A percentile compares a stretch with the other conserved stretches of the same genome.
These are phyloP conservation scores for Brachionus paranguensis DNA, from an alignment of 1,140 invertebrate genomes.

Conservation along the genomic window DNA sequence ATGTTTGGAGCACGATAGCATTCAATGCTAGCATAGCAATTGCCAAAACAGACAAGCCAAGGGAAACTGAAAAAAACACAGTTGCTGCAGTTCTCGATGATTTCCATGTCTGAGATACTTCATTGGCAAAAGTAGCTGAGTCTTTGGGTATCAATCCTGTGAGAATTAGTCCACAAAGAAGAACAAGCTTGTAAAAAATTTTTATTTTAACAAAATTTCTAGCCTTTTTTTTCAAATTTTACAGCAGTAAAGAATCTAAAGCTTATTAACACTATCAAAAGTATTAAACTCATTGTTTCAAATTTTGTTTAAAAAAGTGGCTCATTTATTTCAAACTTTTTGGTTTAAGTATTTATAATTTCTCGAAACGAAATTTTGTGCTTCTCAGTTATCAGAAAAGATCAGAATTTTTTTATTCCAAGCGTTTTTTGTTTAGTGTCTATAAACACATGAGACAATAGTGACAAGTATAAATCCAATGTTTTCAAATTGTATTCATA, in stretches of 20 bases:
- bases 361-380: background rate
- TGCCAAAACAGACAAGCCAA: background rate
- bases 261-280: background rate
- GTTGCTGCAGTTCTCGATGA: background rate
- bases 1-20: background rate
- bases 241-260: background rate
- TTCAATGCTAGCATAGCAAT: background rate
- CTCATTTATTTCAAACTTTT: background rate
- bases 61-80: background rate
- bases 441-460: background rate
- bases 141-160: background rate
- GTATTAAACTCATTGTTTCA: background rate
- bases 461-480: background rate
- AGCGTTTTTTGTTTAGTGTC: background rate
- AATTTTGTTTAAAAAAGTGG: background rate
- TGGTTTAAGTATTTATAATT: background rate
- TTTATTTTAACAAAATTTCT: background rate
- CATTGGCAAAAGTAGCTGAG: background rate
- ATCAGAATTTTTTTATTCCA: background rate
- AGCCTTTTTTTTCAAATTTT: background rate
- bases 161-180: background rate
- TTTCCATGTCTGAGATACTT: background rate
- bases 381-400: background rate
- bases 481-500: background rate
- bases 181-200: background rate